Evolutionary conservation across 2,113 vertebrate species (phyloP), one percentile per base, ranked within the genome.

Genomic region (Neolamprologus hecqui): DNA sequence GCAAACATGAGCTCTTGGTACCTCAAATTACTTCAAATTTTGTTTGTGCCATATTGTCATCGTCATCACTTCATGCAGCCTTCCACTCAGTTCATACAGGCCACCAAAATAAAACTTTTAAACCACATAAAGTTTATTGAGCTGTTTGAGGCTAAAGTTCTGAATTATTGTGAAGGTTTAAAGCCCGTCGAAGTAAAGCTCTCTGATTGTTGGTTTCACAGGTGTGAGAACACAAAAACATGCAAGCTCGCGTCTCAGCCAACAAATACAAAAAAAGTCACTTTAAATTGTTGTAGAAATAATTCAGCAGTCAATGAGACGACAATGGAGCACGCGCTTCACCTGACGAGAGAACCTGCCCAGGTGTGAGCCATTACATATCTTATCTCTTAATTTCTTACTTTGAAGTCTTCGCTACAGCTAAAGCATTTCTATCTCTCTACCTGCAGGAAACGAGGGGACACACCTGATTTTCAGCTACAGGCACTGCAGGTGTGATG

Each of bases 381-480:
- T 4, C 6, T 8, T 75, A 75, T 31, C 42, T 45, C 42, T 47
- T 26, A 6, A 28, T 19, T 75, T 75, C 1, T 49, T 12, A 31
- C 15, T 12, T 31, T 31, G 9, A 77, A 77, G 15, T 31, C 23
- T 49, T 33, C 45, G 11, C 45, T 70, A 68, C 70, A 75, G 40
- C 8, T 73, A 10, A 73, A 14, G 40, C 68, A 5, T n/a, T 47
- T 75, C 4, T 15, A 28, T 2, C 21, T 31, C 26, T 51, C 13
- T 21, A 21, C 26, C 55, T 37, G n/a, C 31, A 75, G 19, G 10
- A 60, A 33, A n/a, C 23, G 28, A 35, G 47, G 12, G 6, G 9
- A 68, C 89, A 54, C 87, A 95, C 94, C 94, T 93, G 90, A 4
- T 79, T 82, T 86, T 94, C 83, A 89, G 88, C 84, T 58, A 84